A percentile compares a stretch with the other conserved stretches of the same genome.
Evolutionary conservation across 2,113 vertebrate genomes (phyloP).

Genomic region (Collichthys lucidus): DNA sequence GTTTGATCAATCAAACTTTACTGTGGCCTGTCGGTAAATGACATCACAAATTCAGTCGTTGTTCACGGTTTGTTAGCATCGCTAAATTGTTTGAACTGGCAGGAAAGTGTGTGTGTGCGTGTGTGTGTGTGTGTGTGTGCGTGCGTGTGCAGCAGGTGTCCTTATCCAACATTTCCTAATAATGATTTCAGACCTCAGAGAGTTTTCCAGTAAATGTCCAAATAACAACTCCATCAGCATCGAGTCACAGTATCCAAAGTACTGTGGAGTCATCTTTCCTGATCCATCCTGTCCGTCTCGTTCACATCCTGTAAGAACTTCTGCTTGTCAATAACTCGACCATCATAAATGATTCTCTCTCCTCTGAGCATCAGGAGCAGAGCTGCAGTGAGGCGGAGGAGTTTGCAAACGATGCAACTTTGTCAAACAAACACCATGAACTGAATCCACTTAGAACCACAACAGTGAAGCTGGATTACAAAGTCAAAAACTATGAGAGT

Average conservation of each 20-base stretch:
- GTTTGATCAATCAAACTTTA: constrained; percentile 2
- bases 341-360: background rate
- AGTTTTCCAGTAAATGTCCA: background rate
- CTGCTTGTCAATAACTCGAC: constrained; percentile 29
- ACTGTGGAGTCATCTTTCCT: constrained; percentile 25
- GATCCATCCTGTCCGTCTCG: constrained; percentile 17
- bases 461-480: background rate
- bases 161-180: background rate
- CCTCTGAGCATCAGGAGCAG: background rate
- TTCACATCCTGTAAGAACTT: constrained; percentile 34
- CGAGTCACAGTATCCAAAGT: background rate
- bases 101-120: background rate
- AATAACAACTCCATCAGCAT: background rate
- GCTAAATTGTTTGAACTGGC: background rate
- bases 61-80: background rate
- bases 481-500: no score
- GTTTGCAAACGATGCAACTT: no score
- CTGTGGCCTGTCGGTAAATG: background rate
- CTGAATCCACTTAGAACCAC: background rate
- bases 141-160: background rate
- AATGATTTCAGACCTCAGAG: background rate
- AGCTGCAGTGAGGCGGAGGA: background rate
- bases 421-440: background rate
- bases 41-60: background rate
- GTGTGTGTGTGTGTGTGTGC: no score